Evolutionary conservation across 2,113 vertebrate genomes (phyloP).

Genomic region (Lethenteron camtschaticum): DNA sequence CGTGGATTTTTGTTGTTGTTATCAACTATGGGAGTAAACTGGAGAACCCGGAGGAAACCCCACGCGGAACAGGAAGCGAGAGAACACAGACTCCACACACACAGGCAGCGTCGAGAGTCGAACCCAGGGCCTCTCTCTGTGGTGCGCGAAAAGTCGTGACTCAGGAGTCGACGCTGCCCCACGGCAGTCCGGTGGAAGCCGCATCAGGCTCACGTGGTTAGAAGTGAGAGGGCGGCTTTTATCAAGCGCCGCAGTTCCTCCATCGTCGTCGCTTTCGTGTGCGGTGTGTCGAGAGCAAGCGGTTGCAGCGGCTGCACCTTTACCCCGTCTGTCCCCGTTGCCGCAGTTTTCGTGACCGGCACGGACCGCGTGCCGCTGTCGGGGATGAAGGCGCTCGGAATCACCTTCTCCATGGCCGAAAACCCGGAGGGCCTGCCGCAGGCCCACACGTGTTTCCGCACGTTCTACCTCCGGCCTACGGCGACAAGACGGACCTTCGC

Average conservation of each 20-base stretch:
- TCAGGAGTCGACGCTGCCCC: too few relatives aligned
- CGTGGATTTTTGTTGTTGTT: too few relatives aligned
- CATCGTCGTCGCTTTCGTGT: background rate
- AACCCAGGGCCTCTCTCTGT: too few relatives aligned
- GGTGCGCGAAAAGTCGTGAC: too few relatives aligned
- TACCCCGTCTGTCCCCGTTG: background rate
- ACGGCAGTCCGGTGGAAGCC: too few relatives aligned
- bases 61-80: too few relatives aligned
- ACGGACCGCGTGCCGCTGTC: conserved; percentile 96
- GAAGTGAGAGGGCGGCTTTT: background rate
- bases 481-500: conserved; percentile 55
- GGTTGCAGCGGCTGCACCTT: background rate
- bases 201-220: too few relatives aligned
- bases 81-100: too few relatives aligned
- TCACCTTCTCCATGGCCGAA: conserved; percentile 54
- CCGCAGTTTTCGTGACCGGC: conserved; percentile 70
- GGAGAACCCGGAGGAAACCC: too few relatives aligned
- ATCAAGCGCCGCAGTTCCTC: background rate
- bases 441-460: conserved; percentile 92
- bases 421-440: conserved; percentile 71
- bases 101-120: too few relatives aligned
- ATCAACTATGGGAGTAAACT: too few relatives aligned
- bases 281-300: too few relatives aligned
- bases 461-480: conserved; percentile 82
- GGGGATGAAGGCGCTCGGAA: conserved; percentile 74